Percentiles rank a stretch among this genome's conserved stretches.
Conservation (phyloP, 2,888 invertebrate species). For the Drosophila austrosaltans region DNA sequence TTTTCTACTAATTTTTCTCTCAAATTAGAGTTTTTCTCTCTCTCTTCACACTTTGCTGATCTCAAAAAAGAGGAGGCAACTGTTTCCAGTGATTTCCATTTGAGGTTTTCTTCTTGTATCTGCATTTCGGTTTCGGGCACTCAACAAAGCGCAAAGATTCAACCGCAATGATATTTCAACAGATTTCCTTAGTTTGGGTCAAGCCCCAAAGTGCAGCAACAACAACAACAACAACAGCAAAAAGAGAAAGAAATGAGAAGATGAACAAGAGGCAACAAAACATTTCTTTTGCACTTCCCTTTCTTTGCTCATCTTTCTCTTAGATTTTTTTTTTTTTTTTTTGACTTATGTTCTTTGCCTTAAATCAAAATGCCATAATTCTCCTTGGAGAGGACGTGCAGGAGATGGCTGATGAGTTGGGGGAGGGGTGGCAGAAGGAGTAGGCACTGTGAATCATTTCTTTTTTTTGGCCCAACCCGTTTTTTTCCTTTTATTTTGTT, state of each 20-base stretch:
- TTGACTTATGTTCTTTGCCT: conserved; percentile 35
- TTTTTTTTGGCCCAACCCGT: conserved; percentile 39
- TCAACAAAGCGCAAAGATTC: conserved; percentile 70
- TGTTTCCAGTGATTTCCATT: conserved; percentile 7
- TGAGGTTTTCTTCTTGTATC: conserved; percentile 29
- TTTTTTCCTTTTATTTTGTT: conserved; percentile 15
- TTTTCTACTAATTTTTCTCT: background rate
- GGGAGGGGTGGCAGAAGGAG: background rate
- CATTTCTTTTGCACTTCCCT: conserved; percentile 2
- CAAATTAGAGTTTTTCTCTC: background rate
- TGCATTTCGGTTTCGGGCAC: conserved; percentile 43
- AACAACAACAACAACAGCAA: background rate
- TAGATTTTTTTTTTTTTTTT: conserved; percentile 9
- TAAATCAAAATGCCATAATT: conserved; percentile 31
- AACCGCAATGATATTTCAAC: conserved; percentile 61
- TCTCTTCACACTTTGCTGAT: conserved; percentile 8
- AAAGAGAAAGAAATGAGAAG: conserved; percentile 7
- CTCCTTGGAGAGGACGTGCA: conserved; percentile 14
- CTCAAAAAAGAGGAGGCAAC: background rate
- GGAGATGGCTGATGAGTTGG: background rate
- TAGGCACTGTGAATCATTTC: conserved; percentile 39
- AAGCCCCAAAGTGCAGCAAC: conserved; percentile 46
- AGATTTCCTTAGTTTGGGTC: conserved; percentile 50
- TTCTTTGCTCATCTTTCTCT: background rate
- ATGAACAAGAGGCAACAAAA: conserved; percentile 5